These are phyloP conservation scores for Ceratotherium simum DNA, from an alignment of 2,113 vertebrate species.

Conservation along the genomic window DNA sequence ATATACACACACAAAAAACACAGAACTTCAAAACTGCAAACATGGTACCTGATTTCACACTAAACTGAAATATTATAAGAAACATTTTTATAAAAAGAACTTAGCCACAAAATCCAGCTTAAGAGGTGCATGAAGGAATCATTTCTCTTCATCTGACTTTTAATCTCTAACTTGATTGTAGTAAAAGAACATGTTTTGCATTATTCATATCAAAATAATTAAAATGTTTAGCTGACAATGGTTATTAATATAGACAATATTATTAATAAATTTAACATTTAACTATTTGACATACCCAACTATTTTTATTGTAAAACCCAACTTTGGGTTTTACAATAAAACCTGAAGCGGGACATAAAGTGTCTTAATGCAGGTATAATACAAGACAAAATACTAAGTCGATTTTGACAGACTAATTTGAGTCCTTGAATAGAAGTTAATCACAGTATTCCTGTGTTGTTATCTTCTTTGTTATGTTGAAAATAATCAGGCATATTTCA, in stretches of 20 bases:
- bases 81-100: neutral
- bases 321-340: too few species aligned
- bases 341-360: neutral
- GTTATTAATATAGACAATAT: neutral
- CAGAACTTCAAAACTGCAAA: neutral
- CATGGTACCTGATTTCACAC: neutral
- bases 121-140: neutral
- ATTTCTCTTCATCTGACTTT: neutral
- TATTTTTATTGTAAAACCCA: neutral
- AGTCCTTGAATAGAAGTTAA: neutral
- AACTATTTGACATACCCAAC: neutral
- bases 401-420: slow-evolving; percentile 3
- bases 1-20: neutral
- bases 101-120: neutral
- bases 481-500: slow-evolving; percentile 24
- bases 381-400: neutral
- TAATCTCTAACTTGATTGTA: neutral
- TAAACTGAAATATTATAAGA: neutral
- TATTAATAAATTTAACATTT: slow-evolving; percentile 31
- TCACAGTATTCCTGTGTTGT: neutral
- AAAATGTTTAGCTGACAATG: neutral
- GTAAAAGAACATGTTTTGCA: neutral
- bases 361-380: neutral
- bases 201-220: neutral
- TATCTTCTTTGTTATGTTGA: slow-evolving; percentile 13